phyloP scores from a whole-genome alignment of 2,113 vertebrate genomes.

The Albula glossodonta region DNA sequence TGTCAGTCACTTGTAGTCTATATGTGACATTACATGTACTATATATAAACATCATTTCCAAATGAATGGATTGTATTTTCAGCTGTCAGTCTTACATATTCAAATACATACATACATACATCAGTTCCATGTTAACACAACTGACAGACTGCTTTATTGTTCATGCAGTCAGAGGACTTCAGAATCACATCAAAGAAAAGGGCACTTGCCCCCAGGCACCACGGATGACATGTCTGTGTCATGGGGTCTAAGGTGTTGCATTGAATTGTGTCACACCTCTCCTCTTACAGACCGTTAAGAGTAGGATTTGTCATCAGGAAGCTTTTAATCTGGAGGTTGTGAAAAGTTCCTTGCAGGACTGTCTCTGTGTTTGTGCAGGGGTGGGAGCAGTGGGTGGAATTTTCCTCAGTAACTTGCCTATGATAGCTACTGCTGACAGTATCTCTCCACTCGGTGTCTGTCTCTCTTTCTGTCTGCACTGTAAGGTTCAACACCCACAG shows the following conservation, averaged over 20 bases:
- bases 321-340: conserved; percentile 61
- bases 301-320: conserved; percentile 37
- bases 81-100: background rate
- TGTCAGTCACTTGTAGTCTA: conserved; percentile 10
- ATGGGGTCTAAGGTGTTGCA: conserved; percentile 54
- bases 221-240: conserved; percentile 48
- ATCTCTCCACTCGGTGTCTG: conserved; percentile 47
- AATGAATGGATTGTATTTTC: background rate
- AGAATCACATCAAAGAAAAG: conserved; percentile 24
- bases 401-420: conserved; percentile 22
- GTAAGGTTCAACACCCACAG: background rate
- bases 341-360: conserved; percentile 36
- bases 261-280: background rate
- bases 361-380: conserved; percentile 40
- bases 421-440: conserved; percentile 53
- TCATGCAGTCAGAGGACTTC: too few relatives aligned
- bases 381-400: conserved; percentile 2
- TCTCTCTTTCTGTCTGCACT: background rate
- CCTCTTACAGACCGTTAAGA: conserved; percentile 38
- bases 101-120: background rate
- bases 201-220: conserved; percentile 34
- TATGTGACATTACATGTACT: conserved; percentile 13
- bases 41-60: background rate
- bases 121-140: too few relatives aligned
- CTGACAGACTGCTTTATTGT: too few relatives aligned